phyloP scores from a whole-genome alignment of 2,888 invertebrate species.

The Opisthograptis luteolata region DNA sequence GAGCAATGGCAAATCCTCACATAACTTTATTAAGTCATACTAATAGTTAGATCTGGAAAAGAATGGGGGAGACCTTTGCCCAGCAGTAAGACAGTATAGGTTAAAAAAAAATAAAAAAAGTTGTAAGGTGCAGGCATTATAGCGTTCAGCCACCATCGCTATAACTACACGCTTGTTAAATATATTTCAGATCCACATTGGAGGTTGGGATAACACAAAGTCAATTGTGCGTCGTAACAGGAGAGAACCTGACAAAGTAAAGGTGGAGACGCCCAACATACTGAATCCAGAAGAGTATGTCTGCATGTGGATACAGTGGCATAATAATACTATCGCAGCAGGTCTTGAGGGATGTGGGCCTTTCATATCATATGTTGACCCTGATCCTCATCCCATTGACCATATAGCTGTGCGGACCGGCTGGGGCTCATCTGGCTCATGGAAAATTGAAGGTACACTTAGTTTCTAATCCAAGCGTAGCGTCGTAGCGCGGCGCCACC shows the following conservation, averaged over 20 bases:
- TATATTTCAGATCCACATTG: conserved; percentile 86
- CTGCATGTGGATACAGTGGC: conserved; percentile 90
- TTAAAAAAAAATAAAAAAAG: too few relatives aligned
- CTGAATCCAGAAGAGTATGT: conserved; percentile 86
- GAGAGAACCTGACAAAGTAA: conserved; percentile 86
- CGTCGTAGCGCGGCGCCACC: too few relatives aligned
- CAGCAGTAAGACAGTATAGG: too few relatives aligned
- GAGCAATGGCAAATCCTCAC: too few relatives aligned
- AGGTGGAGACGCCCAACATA: conserved; percentile 85
- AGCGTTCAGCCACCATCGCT: too few relatives aligned
- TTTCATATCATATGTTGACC: conserved; percentile 86
- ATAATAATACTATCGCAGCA: conserved; percentile 81
- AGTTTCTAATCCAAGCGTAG: too few relatives aligned
- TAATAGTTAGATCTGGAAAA: too few relatives aligned
- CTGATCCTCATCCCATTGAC: conserved; percentile 83
- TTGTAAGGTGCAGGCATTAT: too few relatives aligned
- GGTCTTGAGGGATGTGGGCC: conserved; percentile 86
- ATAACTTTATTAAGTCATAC: too few relatives aligned
- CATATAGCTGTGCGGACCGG: conserved; percentile 87
- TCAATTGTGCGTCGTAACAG: conserved; percentile 89
- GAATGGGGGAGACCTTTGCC: too few relatives aligned
- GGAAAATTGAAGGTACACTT: conserved; percentile 86
- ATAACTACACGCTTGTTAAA: too few relatives aligned
- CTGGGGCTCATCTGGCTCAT: conserved; percentile 89
- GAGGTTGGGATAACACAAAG: conserved; percentile 90